Base-by-base conservation (phyloP, 2,888 invertebrate species). In the Acanthopleura granulata region DNA sequence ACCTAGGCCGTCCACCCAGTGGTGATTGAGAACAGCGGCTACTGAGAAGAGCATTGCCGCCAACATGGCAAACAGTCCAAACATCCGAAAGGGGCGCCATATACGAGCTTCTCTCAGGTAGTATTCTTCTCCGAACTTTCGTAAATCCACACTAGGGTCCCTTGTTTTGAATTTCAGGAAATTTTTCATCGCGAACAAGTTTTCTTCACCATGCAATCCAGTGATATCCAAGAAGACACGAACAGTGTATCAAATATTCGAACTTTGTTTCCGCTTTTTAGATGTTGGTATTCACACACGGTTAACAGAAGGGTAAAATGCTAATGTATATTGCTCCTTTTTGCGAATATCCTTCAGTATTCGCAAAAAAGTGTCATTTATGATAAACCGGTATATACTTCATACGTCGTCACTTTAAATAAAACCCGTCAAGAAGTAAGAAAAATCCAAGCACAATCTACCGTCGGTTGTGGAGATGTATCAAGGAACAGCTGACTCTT, bases 101-200 rank as follows among this genome's bases (percentile, higher is more conserved):
- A 87, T 78, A 29, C 82, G 82, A 14, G 85, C 85, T 75, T 87
- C 87, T 30, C 86, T 75, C 27, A 86, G 77, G 75, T 87, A 86
- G 62, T 82, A 86, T 71, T 87, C 86, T 78, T 87, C 87, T 0
- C 86, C 86, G 72, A 86, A 87, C 77, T 85, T 87, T 25, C 86
- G 79, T 22, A 83, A 79, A 75, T 87, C 87, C 12, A 83, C 80
- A 69, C 83, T 85, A 25, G 82, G 81, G 25, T 87, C 86, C n/a
- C 85, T 82, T 14, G 86, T 86, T 76, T 87, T 87, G 74, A 87
- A 87, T 79, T 87, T 86, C 72, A 87, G 83, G 79, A 87, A 87
- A 77, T 85, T 87, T 76, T 87, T 87, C 87, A 87, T 87, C 57
- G 18, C 4, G 12, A 12, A 57, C 3, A 22, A 9, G 57, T 18